Evolutionary conservation across 2,113 vertebrate species (phyloP), one percentile per base, ranked within the genome.

Genomic region (Globicephala melas): DNA sequence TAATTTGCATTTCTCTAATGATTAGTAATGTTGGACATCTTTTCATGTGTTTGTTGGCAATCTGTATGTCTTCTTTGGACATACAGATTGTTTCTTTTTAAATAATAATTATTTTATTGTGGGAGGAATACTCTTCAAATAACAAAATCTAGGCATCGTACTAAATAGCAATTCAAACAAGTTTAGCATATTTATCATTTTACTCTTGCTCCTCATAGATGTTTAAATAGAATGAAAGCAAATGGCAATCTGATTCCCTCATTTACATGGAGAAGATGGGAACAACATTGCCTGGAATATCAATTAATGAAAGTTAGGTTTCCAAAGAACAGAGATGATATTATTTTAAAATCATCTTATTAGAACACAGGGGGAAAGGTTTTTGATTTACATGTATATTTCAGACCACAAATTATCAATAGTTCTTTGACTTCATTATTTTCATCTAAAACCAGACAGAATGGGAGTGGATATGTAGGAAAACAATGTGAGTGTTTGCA

Each of bases 81-180:
- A 53, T 53, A 53, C 15, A 53, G 53, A 53, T 97, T 97, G 62
- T 95, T 92, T 94, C 74, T 73, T 95, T 38, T 97, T 70, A 88
- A 95, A 85, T 41, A 93, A 96, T 87, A 96, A 96, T 92, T 94
- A 79, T 71, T 97, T 96, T 94, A 41, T 81, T 98, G 93, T 86
- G 96, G 92, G 93, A 97, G 97, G 81, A 97, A 91, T 97, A 96
- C 81, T 97, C 96, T 94, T 96, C 82, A 97, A 98, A 93, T 25
- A 97, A 91, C 96, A 97, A 97, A 98, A 97, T 94, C 95, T 95
- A 97, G 92, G 55, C 55, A 95, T 95, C 97, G 4, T 70, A 94
- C 97, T 96, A 97, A 98, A 91, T 36, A 98, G 92, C 86, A 97
- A 96, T 95, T 97, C 95, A 96, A 96, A 97, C 80, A 94, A 94